A percentile compares a stretch with the other conserved stretches of the same genome.
Conservation (phyloP, 2,797 vertebrate species). For the Phoeniculus purpureus region DNA sequence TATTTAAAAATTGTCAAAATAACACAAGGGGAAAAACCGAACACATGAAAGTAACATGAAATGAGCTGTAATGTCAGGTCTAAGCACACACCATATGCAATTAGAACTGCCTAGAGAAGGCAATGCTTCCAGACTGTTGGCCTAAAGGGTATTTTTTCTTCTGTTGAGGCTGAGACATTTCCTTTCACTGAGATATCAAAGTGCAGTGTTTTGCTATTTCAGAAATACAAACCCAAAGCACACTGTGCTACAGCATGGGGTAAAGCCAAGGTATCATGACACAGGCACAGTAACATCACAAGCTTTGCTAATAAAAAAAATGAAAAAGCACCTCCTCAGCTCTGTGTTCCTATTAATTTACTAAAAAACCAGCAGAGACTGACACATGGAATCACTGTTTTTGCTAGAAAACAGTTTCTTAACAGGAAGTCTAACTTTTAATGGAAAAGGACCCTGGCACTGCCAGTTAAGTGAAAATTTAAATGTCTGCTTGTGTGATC, state of each 20-base stretch:
- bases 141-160: background rate
- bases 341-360: background rate
- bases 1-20: background rate
- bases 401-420: background rate
- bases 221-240: background rate
- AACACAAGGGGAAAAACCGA: background rate
- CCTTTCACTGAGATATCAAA: constrained; percentile 1
- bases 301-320: background rate
- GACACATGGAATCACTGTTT: background rate
- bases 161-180: background rate
- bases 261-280: background rate
- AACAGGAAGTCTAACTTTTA: background rate
- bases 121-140: background rate
- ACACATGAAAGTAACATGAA: background rate
- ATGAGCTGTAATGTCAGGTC: background rate
- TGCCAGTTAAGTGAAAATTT: background rate
- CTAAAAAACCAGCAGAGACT: background rate
- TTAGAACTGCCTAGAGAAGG: background rate
- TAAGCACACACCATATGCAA: constrained; percentile 16
- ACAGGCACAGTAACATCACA: background rate
- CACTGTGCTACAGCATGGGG: background rate
- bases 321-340: background rate
- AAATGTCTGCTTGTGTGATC: background rate
- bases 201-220: background rate
- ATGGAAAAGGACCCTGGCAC: background rate